These are phyloP conservation scores for Rhorus exstirpatorius DNA, from an alignment of 2,888 invertebrate species.

Conservation along the genomic window DNA sequence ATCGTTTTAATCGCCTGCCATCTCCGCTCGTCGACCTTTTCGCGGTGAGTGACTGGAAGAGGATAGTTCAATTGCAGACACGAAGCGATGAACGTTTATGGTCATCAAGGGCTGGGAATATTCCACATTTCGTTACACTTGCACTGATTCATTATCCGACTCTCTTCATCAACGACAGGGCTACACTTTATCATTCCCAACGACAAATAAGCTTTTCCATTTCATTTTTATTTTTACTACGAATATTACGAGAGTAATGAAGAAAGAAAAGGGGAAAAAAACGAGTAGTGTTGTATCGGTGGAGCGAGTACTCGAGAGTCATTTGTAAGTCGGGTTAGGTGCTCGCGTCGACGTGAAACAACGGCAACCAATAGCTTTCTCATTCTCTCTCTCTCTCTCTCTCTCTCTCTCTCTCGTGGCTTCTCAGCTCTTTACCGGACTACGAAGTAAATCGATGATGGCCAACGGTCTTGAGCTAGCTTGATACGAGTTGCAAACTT, in stretches of 20 bases:
- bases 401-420: no score
- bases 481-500: slow-evolving; percentile 57
- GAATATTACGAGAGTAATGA: slow-evolving; percentile 27
- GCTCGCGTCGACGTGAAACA: slow-evolving; percentile 40
- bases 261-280: slow-evolving; percentile 3
- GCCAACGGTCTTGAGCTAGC: slow-evolving; percentile 38
- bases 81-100: no score
- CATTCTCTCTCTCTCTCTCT: not conserved
- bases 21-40: not conserved
- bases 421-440: slow-evolving; percentile 11
- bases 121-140: no score
- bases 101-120: no score
- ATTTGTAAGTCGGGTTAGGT: slow-evolving; percentile 47
- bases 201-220: slow-evolving; percentile 11
- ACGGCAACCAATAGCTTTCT: not conserved
- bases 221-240: slow-evolving; percentile 29
- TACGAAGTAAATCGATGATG: slow-evolving; percentile 50
- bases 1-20: slow-evolving; percentile 22
- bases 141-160: no score
- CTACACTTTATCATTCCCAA: no score
- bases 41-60: no score
- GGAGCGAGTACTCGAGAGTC: slow-evolving; percentile 34
- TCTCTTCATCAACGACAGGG: no score
- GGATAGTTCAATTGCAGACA: no score
- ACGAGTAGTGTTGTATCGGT: no score